These are phyloP conservation scores for Hoplodrina blanda DNA, from an alignment of 2,888 invertebrate genomes.

Conservation along the genomic window DNA sequence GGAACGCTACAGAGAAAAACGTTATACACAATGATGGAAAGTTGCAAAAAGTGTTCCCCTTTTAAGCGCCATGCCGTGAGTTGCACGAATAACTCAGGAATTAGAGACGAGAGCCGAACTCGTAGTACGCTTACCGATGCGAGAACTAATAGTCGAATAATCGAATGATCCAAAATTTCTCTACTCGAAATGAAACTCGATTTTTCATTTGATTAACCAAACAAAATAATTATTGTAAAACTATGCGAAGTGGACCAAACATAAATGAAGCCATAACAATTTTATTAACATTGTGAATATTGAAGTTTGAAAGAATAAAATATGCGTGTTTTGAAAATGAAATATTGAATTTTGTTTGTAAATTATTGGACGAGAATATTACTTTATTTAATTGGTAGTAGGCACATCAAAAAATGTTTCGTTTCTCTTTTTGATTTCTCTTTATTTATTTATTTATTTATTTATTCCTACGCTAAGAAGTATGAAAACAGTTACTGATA, in stretches of 20 bases:
- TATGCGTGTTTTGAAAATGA: background rate
- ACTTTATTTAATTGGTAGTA: background rate
- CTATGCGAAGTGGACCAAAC: constrained; percentile 35
- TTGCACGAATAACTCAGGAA: constrained; percentile 74
- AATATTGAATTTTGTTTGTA: constrained; percentile 13
- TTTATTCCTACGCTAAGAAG: no score
- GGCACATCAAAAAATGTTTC: no score
- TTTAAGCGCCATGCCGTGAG: constrained; percentile 76
- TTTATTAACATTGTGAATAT: constrained; percentile 43
- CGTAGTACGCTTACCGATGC: constrained; percentile 16
- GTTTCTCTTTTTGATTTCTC: no score
- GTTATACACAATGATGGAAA: constrained; percentile 65
- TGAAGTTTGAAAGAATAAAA: constrained; percentile 19
- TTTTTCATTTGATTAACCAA: constrained; percentile 39
- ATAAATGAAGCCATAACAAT: constrained; percentile 32
- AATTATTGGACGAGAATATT: constrained; percentile 8
- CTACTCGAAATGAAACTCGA: constrained; percentile 22
- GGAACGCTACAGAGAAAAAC: constrained; percentile 55
- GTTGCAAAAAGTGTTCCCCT: constrained; percentile 69
- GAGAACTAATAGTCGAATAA: constrained; percentile 35
- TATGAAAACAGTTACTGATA: no score
- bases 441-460: no score
- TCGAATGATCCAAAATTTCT: constrained; percentile 42
- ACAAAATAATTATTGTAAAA: constrained; percentile 32
- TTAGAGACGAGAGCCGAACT: constrained; percentile 59